phyloP scores from a whole-genome alignment of 1,140 invertebrate species.

The Plectrocnemia conspersa region DNA sequence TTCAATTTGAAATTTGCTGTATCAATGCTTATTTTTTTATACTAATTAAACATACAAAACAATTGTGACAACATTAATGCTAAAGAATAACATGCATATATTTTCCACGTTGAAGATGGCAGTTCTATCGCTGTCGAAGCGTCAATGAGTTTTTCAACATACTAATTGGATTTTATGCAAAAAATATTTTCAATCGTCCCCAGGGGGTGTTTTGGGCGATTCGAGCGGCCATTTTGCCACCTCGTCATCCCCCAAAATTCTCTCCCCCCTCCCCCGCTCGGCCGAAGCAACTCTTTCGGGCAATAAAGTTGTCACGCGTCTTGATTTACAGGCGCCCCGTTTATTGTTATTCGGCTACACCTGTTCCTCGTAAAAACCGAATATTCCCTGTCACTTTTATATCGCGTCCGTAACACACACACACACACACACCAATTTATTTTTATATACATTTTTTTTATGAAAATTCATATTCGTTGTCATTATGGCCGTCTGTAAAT shows the following conservation, averaged over 20 bases:
- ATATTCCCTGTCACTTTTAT: constrained; percentile 17
- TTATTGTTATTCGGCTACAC: constrained; percentile 27
- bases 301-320: constrained; percentile 30
- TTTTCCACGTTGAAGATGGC: too few relatives aligned
- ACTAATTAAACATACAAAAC: too few relatives aligned
- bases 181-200: constrained; percentile 10
- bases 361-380: constrained; percentile 31
- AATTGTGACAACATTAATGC: too few relatives aligned
- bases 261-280: neutral
- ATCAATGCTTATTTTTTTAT: too few relatives aligned
- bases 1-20: too few relatives aligned
- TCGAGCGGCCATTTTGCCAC: too few relatives aligned
- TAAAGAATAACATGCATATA: too few relatives aligned
- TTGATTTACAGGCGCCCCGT: constrained; percentile 29
- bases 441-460: constrained; percentile 10
- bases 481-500: constrained; percentile 9
- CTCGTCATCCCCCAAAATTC: too few relatives aligned
- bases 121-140: too few relatives aligned
- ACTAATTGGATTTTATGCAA: too few relatives aligned
- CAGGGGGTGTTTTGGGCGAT: neutral
- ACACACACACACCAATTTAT: neutral
- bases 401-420: too few relatives aligned
- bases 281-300: constrained; percentile 12
- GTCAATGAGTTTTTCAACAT: too few relatives aligned
- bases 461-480: neutral